A percentile compares a stretch with the other conserved stretches of the same genome.
These are phyloP conservation scores for Brachionus calyciflorus DNA, from an alignment of 1,140 invertebrate genomes.

Conservation along the genomic window DNA sequence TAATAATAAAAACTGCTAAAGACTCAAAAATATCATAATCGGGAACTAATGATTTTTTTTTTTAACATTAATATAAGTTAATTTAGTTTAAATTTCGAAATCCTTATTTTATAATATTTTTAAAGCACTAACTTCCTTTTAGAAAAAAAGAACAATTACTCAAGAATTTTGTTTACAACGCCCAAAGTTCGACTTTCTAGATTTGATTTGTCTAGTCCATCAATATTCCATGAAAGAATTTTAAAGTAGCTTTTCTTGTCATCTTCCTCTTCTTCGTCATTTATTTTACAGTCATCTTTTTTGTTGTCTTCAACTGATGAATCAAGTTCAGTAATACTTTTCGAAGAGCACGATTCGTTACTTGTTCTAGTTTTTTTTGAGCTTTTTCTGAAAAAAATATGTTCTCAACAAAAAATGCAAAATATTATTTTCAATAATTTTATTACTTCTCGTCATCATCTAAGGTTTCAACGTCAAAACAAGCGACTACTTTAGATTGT, in stretches of 20 bases:
- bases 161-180: conserved; percentile 63
- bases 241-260: conserved; percentile 31
- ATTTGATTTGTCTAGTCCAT: conserved; percentile 65
- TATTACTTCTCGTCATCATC: conserved; percentile 20
- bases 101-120: no score
- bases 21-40: no score
- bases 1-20: no score
- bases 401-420: background rate
- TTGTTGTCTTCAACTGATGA: background rate
- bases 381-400: background rate
- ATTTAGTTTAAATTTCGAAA: no score
- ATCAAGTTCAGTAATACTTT: background rate
- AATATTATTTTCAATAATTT: background rate
- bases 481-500: conserved; percentile 47
- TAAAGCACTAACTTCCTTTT: no score
- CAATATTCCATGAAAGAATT: conserved; percentile 66
- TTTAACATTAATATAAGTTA: no score
- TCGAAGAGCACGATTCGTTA: background rate
- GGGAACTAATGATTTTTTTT: no score
- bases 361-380: background rate
- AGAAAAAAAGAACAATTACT: conserved; percentile 59
- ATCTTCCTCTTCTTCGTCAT: background rate
- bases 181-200: conserved; percentile 63
- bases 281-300: background rate
- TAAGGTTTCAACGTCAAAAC: conserved; percentile 22